phyloP scores from a whole-genome alignment of 2,888 invertebrate genomes.

The Prosapia bicincta region DNA sequence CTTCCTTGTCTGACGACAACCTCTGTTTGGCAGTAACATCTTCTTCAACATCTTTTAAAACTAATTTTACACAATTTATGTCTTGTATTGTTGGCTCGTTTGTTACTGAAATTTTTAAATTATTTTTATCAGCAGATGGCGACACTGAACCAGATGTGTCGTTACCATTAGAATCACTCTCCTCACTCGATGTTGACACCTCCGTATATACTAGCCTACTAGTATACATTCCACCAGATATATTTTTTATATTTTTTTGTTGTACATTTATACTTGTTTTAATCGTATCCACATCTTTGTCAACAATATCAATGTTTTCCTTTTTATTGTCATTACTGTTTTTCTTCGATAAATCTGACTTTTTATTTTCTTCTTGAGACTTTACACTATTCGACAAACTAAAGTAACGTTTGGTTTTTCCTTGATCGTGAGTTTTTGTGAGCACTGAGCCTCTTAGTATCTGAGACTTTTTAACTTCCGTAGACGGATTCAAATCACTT shows the following conservation, averaged over 20 bases:
- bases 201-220: slow-evolving; percentile 18
- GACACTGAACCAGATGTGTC: neutral
- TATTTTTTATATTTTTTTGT: slow-evolving; percentile 33
- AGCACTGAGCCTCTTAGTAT: slow-evolving; percentile 39
- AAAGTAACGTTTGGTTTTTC: slow-evolving; percentile 36
- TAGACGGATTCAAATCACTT: slow-evolving; percentile 13
- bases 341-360: neutral
- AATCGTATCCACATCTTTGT: neutral
- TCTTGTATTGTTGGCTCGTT: neutral
- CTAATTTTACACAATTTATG: neutral
- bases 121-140: neutral
- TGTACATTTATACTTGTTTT: slow-evolving; percentile 24
- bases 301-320: neutral
- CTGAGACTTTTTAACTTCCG: slow-evolving; percentile 34
- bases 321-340: slow-evolving; percentile 17
- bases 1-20: slow-evolving; percentile 21
- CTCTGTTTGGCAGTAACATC: neutral
- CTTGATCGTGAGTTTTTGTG: slow-evolving; percentile 39
- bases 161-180: neutral
- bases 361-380: slow-evolving; percentile 12
- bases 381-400: neutral
- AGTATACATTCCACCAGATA: slow-evolving; percentile 27
- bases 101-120: neutral
- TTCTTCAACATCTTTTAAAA: slow-evolving; percentile 10
- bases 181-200: neutral